A percentile compares a stretch with the other conserved stretches of the same genome.
phyloP scores from a whole-genome alignment of 1,140 invertebrate species.

The Ceratina japonica region DNA sequence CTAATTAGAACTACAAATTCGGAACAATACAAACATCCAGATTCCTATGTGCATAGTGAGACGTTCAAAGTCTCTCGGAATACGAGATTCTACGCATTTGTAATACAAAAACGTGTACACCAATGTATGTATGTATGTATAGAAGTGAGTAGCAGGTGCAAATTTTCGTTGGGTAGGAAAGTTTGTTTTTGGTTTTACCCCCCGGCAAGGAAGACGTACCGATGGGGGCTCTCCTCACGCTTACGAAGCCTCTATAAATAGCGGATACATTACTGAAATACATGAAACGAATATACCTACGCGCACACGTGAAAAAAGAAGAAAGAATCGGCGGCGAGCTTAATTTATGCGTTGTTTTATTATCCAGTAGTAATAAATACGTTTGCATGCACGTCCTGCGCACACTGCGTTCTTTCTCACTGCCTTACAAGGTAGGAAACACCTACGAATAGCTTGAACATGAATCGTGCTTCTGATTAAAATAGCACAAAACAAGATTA shows the following conservation, averaged over 20 bases:
- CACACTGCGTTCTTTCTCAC: no score
- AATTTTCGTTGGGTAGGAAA: slow-evolving; percentile 20
- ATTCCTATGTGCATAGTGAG: background rate
- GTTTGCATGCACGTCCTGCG: no score
- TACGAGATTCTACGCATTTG: no score
- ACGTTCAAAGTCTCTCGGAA: background rate
- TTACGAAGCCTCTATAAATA: slow-evolving; percentile 72
- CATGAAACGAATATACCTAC: slow-evolving; percentile 49
- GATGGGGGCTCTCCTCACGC: slow-evolving; percentile 37
- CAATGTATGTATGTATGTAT: background rate
- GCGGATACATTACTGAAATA: slow-evolving; percentile 59
- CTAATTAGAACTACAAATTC: no score
- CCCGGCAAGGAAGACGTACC: background rate
- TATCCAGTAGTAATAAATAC: background rate
- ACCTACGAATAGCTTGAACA: no score
- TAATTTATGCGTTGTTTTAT: slow-evolving; percentile 13
- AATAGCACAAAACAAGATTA: no score
- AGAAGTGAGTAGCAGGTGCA: slow-evolving; percentile 7
- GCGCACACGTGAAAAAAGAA: slow-evolving; percentile 2
- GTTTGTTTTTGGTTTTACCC: slow-evolving; percentile 40
- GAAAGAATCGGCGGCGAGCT: background rate
- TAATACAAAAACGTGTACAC: no score
- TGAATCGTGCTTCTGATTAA: no score
- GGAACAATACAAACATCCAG: background rate
- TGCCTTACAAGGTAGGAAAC: no score